Evolutionary conservation across 2,888 invertebrate genomes (phyloP), one percentile per base, ranked within the genome.

Genomic region (Acanthococcus lagerstroemiae): DNA sequence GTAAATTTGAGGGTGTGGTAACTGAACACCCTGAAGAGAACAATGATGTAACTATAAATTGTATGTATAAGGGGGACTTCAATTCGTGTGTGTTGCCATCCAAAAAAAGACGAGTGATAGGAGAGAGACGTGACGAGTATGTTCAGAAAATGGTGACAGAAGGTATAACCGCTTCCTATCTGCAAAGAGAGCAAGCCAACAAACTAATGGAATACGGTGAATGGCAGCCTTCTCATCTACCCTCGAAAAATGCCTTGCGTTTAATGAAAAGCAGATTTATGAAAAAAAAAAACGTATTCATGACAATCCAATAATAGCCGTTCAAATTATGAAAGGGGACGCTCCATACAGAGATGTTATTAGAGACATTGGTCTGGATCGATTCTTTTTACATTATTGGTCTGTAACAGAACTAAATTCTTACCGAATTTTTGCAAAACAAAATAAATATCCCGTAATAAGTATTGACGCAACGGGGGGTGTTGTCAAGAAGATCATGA

Each of bases 321-420:
- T 55, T 2, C 27, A 27, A 17, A 48, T 37, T 15, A 25, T 50
- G 50, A 65, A 50, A 24, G 25, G 37, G 17, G 50, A 30, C 9
- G 30, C 22, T 50, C 60, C 66, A 19, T 57, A 12, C 25, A 52
- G 25, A 17, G 9, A 52, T 4, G 17, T 22, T 12, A 52, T 52
- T 22, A 25, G 30, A 1, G 61, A 52, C 12, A 50, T 65, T 7
- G 44, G 52, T 4, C 54, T 55, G 24, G 55, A 65, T 25, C 19
- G 27, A 15, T 65, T 65, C 45, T 65, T 54, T n/a, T 24, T 45
- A 4, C 45, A 65, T 46, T 55, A 65, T 45, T 65, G 65, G 55
- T 24, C 12, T 22, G 17, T 24, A 2, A 19, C 9, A 12, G 55
- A 65, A 65, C 30, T 65, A 2, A 30, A 61, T n/a, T 3, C 24